phyloP scores from a whole-genome alignment of 2,888 invertebrate species.

The Epirrita christyi region DNA sequence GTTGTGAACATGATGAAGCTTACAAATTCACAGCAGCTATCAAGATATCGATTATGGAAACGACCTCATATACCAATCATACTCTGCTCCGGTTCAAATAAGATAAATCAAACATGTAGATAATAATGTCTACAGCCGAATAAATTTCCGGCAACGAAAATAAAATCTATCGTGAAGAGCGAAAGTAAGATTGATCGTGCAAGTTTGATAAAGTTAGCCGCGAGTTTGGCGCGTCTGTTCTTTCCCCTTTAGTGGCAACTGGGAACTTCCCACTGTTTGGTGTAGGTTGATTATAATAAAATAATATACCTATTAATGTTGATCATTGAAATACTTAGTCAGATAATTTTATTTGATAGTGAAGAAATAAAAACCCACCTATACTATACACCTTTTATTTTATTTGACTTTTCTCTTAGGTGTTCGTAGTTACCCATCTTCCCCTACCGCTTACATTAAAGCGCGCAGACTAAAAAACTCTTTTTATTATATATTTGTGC shows the following conservation, averaged over 20 bases:
- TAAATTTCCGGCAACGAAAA: slow-evolving; percentile 54
- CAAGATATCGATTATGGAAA: slow-evolving; percentile 41
- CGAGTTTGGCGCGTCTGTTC: slow-evolving; percentile 32
- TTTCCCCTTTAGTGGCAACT: slow-evolving; percentile 28
- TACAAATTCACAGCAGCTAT: slow-evolving; percentile 28
- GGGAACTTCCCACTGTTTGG: slow-evolving; percentile 21
- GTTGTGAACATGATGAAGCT: slow-evolving; percentile 29
- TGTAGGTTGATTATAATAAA: too few species aligned
- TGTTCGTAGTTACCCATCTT: too few species aligned
- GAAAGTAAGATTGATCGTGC: slow-evolving; percentile 76
- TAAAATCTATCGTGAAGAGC: slow-evolving; percentile 70
- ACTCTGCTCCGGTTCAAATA: slow-evolving; percentile 38
- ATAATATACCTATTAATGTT: too few species aligned
- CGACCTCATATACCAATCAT: slow-evolving; percentile 39
- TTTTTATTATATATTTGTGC: background rate
- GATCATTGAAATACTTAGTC: too few species aligned
- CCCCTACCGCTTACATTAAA: slow-evolving; percentile 11
- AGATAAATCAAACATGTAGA: slow-evolving; percentile 51
- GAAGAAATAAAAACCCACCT: too few species aligned
- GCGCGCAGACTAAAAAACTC: background rate
- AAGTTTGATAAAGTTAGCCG: slow-evolving; percentile 65
- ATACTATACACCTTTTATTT: too few species aligned
- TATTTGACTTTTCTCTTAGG: too few species aligned
- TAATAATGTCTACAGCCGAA: slow-evolving; percentile 56
- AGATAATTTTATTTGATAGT: too few species aligned